Base-by-base conservation (phyloP, 2,888 invertebrate species). In the Cabera pusaria region DNA sequence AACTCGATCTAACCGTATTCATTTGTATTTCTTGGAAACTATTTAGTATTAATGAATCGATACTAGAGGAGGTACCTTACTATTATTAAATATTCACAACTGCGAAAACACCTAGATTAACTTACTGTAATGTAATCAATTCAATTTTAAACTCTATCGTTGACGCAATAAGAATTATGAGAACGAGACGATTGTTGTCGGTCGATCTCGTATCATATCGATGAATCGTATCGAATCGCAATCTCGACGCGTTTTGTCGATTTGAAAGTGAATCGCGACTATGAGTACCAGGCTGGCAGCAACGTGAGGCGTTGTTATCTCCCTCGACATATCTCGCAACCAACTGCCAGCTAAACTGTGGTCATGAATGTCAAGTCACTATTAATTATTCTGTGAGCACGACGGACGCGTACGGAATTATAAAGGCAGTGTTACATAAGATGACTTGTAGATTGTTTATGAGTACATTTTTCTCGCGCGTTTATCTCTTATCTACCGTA, bases 211-310 rank as follows among this genome's bases (percentile, higher is more conserved):
- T 28, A 7, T 16, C 31, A 24, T n/a, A 12, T 25, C n/a, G n/a
- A n/a, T n/a, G n/a, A n/a, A n/a, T 34, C 36, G 38, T 29, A 35
- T 32, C 40, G 37, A 52, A 43, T 49, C 48, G 44, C 50, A 49
- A 50, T 51, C 51, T 41, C 27, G 26, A 36, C 50, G 58, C 56
- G 59, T 62, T 59, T 57, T 56, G 55, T 57, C 51, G 63, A 77
- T 77, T 77, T 77, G 76, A 75, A 77, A 76, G 76, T 74, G 71
- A 72, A 63, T 61, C 59, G 67, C 66, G 71, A 68, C 57, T 61
- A 57, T 35, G 29, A 55, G 58, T 72, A 75, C 76, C 46, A 77
- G 61, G 76, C 66, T 58, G 49, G 29, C 69, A 77, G 64, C 49
- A 45, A 45, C 40, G 50, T 26, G 45, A 62, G 56, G 61, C 64